Conservation (phyloP, 92 coral and sea anemone species). For the Palythoa grandiflora region DNA sequence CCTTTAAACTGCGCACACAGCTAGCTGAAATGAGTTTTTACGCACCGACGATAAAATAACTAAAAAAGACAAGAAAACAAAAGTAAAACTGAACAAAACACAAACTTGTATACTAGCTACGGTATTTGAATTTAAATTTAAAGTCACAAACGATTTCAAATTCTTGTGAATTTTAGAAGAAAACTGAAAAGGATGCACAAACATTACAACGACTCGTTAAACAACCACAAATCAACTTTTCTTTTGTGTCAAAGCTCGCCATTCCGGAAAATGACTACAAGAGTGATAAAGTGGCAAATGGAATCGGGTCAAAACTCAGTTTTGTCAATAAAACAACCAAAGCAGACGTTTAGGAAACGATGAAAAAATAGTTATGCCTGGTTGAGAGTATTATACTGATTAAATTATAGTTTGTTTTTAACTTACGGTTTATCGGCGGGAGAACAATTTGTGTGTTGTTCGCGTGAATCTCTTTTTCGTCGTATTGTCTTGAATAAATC, state of each 20-base stretch:
- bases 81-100: no score
- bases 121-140: no score
- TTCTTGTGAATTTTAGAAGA: not conserved
- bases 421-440: constrained; percentile 40
- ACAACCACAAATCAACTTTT: not conserved
- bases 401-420: not conserved
- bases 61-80: no score
- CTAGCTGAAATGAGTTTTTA: no score
- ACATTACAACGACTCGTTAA: not conserved
- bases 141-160: no score
- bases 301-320: not conserved
- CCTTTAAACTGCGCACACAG: no score
- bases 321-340: not conserved
- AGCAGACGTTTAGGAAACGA: not conserved
- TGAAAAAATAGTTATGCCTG: not conserved
- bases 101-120: no score
- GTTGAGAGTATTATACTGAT: not conserved
- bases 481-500: constrained; percentile 15
- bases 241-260: not conserved
- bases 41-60: no score
- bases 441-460: constrained; percentile 14
- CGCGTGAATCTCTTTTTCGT: constrained; percentile 17
- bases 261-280: not conserved
- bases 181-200: not conserved
- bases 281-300: not conserved